Base-by-base conservation (phyloP, 1,140 invertebrate species). In the Monomorium pharaonis region DNA sequence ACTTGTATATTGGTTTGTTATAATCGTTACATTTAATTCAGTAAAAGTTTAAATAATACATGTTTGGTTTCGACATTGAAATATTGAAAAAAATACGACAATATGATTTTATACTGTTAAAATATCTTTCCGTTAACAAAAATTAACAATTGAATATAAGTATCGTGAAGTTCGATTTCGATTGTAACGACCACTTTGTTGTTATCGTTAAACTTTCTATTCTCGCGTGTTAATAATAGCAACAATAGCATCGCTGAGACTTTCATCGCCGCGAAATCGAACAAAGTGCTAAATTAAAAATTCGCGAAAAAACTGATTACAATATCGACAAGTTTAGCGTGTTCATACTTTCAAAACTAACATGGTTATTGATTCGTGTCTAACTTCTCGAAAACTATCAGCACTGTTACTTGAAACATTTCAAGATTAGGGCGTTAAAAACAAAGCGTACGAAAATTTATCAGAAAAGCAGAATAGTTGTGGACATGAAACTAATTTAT, bases 261-360 rank as follows among this genome's bases (percentile, higher is more conserved):
- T 80, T 80, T 80, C 63, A 80, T 80, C 47, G 42, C 5, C 42
- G 21, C 27, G 16, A 69, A 80, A 80, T 65, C 47, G 44, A 42
- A 54, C 44, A 67, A 69, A 78, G 30, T 21, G 21, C 63, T 16
- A 69, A 69, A 80, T 69, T 69, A 80, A 80, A 54, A 80, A 69
- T 80, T 69, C 21, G 12, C 30, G 42, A 21, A 69, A 37, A 12
- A 69, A 56, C 21, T 27, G 30, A 69, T 6, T 69, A 33, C 30
- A 69, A 54, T 54, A 80, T 69, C 63, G 47, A 80, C 47, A 42
- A 24, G n/a, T 56, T 42, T 47, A 44, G 4, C 21, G 37, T 4
- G 24, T 24, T 67, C 12, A 10, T 37, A 3, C 65, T 54, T 56
- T 56, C 12, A 74, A 67, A 67, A 80, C 21, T 10, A 47, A 67